Evolutionary conservation across 37 sponge, comb jelly and placozoan species (phyloP).

Genomic region (Sycon ciliatum): DNA sequence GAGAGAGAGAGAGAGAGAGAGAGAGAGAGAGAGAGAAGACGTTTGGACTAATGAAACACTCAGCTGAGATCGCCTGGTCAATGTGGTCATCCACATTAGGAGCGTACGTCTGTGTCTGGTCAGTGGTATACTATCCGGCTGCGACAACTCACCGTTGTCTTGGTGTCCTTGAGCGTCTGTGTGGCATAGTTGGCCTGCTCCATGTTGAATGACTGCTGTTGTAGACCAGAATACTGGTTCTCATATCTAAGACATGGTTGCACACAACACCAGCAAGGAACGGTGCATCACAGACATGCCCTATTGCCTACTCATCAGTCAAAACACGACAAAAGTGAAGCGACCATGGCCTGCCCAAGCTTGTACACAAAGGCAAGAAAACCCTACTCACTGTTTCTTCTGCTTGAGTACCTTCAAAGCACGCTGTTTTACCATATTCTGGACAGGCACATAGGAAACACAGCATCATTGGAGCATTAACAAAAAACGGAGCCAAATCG

Average conservation of each 20-base stretch:
- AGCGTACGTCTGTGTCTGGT: no score
- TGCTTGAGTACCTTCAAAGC: slow-evolving; percentile 92
- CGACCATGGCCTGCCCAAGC: background rate
- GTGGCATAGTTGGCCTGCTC: slow-evolving; percentile 96
- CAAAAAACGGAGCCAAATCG: no score
- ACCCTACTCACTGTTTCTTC: slow-evolving; percentile 55
- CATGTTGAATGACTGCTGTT: slow-evolving; percentile 98
- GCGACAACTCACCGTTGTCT: slow-evolving; percentile 59
- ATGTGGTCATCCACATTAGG: no score
- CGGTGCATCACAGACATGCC: background rate
- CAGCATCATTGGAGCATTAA: no score
- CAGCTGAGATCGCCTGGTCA: no score
- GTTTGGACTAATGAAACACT: background rate
- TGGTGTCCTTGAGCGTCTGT: slow-evolving; percentile 94
- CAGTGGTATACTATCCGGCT: background rate
- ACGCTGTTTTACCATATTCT: slow-evolving; percentile 98
- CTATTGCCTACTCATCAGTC: background rate
- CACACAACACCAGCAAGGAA: background rate
- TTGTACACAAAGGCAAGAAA: background rate
- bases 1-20: background rate
- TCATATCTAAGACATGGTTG: slow-evolving; percentile 51
- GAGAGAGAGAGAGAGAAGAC: background rate
- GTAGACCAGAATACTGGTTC: slow-evolving; percentile 71
- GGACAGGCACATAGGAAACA: background rate
- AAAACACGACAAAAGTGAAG: no score